Percentiles rank a stretch among this genome's conserved stretches.
phyloP scores from a whole-genome alignment of 2,113 vertebrate genomes.

The Halichoerus grypus region DNA sequence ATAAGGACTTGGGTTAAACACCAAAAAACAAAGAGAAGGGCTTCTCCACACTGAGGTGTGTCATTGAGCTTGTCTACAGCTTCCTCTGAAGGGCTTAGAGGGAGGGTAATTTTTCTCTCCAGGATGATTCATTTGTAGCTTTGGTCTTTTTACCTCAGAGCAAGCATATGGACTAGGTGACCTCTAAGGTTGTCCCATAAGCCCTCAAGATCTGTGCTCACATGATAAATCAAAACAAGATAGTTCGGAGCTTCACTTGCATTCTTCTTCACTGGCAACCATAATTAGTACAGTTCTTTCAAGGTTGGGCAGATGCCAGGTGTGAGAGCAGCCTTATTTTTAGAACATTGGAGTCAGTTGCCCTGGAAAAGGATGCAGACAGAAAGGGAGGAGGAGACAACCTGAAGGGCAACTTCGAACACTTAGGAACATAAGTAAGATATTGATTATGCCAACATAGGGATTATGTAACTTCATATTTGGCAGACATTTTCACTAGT shows the following conservation, averaged over 20 bases:
- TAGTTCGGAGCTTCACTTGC: background rate
- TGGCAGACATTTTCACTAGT: background rate
- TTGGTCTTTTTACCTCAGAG: constrained; percentile 37
- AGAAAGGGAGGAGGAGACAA: background rate
- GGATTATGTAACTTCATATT: background rate
- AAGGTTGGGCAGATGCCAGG: background rate
- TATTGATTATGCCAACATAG: background rate
- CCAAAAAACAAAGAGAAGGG: background rate
- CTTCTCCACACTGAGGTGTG: background rate
- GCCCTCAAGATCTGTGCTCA: constrained; percentile 30
- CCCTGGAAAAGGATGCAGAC: background rate
- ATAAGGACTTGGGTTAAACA: background rate
- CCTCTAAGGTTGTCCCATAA: background rate
- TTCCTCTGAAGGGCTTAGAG: constrained; percentile 15
- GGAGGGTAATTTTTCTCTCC: background rate
- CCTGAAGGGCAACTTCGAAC: background rate
- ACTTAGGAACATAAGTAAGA: background rate
- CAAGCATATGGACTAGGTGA: background rate
- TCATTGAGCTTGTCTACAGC: background rate
- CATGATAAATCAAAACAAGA: constrained; percentile 46
- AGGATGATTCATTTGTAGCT: constrained; percentile 21
- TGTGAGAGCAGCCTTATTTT: constrained; percentile 12
- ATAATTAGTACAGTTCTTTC: background rate
- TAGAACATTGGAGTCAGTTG: background rate
- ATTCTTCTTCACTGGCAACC: background rate